These are phyloP conservation scores for Melinopterus prodromus DNA, from an alignment of 2,888 invertebrate species.

Conservation along the genomic window DNA sequence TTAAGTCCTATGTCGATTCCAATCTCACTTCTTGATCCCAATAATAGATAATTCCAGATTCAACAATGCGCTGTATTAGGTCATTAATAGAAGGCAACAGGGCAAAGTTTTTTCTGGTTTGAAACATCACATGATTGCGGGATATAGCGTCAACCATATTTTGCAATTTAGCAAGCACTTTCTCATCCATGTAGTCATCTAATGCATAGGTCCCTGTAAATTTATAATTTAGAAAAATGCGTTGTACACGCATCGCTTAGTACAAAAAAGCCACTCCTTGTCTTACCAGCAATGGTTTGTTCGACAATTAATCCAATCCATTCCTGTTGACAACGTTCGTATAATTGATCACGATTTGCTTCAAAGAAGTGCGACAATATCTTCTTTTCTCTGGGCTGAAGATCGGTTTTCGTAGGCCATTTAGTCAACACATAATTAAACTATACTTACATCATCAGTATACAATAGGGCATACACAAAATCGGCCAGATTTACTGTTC, in stretches of 20 bases:
- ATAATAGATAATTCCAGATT: constrained; percentile 30
- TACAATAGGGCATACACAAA: constrained; percentile 21
- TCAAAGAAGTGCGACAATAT: constrained; percentile 16
- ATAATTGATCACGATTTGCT: constrained; percentile 15
- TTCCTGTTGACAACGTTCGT: background rate
- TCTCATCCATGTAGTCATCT: constrained; percentile 28
- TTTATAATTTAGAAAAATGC: background rate
- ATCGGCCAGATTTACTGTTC: constrained; percentile 14
- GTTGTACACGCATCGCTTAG: background rate
- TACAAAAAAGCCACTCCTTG: too few species aligned
- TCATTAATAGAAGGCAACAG: constrained; percentile 30
- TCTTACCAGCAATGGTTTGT: constrained; percentile 15
- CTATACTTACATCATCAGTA: constrained; percentile 12
- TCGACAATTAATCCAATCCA: constrained; percentile 14
- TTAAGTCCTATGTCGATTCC: too few species aligned
- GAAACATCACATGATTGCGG: constrained; percentile 18
- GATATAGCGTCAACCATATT: constrained; percentile 35
- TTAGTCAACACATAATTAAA: background rate
- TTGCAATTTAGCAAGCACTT: constrained; percentile 22
- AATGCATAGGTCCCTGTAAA: constrained; percentile 33
- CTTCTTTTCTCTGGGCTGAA: constrained; percentile 18
- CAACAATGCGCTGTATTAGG: constrained; percentile 23
- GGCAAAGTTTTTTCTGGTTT: constrained; percentile 31
- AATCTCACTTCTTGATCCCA: constrained; percentile 36
- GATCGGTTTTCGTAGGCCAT: background rate